Evolutionary conservation across 2,888 invertebrate species (phyloP).

Genomic region (Nymphalis polychloros): DNA sequence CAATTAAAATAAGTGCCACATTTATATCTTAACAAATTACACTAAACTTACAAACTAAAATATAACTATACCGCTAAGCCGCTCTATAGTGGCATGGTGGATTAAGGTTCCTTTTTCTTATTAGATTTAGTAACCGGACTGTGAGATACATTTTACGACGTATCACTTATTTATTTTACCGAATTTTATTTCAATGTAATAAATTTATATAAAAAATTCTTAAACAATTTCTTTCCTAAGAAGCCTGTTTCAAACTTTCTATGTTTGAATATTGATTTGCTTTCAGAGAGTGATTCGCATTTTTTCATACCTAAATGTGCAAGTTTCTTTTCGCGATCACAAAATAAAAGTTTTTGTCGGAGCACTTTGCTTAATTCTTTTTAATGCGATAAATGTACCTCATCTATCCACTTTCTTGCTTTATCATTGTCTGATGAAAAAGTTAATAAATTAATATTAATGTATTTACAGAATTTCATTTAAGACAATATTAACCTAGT

Average conservation of each 20-base stretch:
- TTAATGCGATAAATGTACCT: conserved; percentile 64
- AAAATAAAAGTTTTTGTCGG: conserved; percentile 69
- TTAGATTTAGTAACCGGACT: no score
- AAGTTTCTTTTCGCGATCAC: conserved; percentile 72
- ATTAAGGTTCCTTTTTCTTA: no score
- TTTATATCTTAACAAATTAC: no score
- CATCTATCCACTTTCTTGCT: conserved; percentile 56
- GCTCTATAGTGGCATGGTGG: no score
- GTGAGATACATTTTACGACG: not conserved
- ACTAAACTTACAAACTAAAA: no score
- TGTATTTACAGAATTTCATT: conserved; percentile 23
- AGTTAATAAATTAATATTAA: conserved; percentile 12
- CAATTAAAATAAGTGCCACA: no score
- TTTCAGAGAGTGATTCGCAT: conserved; percentile 70
- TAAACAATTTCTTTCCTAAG: conserved; percentile 50
- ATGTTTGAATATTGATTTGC: conserved; percentile 74
- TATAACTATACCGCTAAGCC: no score
- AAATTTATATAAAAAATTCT: conserved; percentile 44
- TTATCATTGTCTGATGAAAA: conserved; percentile 26
- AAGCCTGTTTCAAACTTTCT: conserved; percentile 62
- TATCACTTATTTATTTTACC: not conserved
- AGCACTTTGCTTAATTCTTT: conserved; percentile 67
- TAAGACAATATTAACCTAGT: conserved; percentile 9
- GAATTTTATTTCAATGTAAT: conserved; percentile 16
- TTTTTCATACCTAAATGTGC: conserved; percentile 73